These are phyloP conservation scores for Erebia palarica DNA, from an alignment of 2,888 invertebrate genomes.

Conservation along the genomic window DNA sequence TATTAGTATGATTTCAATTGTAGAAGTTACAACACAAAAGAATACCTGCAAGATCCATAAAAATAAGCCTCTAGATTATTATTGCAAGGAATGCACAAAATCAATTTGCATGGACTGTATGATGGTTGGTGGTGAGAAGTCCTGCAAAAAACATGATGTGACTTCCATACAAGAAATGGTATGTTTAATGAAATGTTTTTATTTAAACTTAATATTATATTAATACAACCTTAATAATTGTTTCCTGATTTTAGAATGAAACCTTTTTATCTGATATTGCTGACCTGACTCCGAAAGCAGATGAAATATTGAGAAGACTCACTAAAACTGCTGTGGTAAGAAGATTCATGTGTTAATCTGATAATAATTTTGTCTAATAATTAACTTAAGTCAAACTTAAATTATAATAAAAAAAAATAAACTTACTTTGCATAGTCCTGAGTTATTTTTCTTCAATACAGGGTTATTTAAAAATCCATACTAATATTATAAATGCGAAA, in stretches of 20 bases:
- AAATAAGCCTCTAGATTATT: slow-evolving; percentile 66
- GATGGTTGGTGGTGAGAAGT: slow-evolving; percentile 69
- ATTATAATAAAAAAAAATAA: too few relatives aligned
- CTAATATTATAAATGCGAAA: too few relatives aligned
- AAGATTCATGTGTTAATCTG: slow-evolving; percentile 31
- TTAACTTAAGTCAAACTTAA: too few relatives aligned
- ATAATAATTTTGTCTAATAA: too few relatives aligned
- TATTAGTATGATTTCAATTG: slow-evolving; percentile 35
- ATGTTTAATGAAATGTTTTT: slow-evolving; percentile 41
- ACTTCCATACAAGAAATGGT: slow-evolving; percentile 68
- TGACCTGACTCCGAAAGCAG: slow-evolving; percentile 61
- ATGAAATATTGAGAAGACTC: slow-evolving; percentile 67
- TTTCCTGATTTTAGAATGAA: slow-evolving; percentile 59
- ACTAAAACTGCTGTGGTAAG: slow-evolving; percentile 75
- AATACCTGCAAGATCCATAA: slow-evolving; percentile 60
- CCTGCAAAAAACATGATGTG: slow-evolving; percentile 71
- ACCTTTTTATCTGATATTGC: slow-evolving; percentile 56
- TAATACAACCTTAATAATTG: neutral
- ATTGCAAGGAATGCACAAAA: slow-evolving; percentile 68
- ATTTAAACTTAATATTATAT: too few relatives aligned
- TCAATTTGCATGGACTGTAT: slow-evolving; percentile 72
- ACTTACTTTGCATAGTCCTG: too few relatives aligned
- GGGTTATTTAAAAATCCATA: too few relatives aligned
- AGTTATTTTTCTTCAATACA: too few relatives aligned
- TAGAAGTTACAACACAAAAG: slow-evolving; percentile 48